phyloP scores from a whole-genome alignment of 2,113 vertebrate genomes.

The Donacobius atricapilla region DNA sequence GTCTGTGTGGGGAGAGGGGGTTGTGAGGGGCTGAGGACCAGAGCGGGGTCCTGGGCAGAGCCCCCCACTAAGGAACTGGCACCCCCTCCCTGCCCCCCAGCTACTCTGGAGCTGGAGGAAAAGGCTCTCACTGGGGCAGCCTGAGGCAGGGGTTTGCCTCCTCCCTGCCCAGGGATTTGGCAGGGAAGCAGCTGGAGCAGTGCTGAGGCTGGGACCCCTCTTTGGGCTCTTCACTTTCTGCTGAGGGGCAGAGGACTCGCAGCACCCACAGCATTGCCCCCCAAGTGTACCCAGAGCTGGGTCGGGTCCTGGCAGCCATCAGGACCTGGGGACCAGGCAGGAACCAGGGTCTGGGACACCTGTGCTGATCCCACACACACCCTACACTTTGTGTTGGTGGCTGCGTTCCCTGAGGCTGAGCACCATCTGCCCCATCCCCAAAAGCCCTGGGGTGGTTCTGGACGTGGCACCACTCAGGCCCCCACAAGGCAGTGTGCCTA shows the following conservation, averaged over 20 bases:
- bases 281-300: rapidly evolving
- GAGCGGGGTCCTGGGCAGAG: not conserved
- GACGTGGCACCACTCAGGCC: not conserved
- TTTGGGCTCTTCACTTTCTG: not conserved
- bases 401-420: not conserved
- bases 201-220: not conserved
- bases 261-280: not conserved
- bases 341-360: not conserved
- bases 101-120: not conserved
- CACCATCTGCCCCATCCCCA: not conserved
- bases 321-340: too few relatives aligned
- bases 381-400: not conserved
- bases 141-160: not conserved
- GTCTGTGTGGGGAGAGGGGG: not conserved
- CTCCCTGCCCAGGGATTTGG: not conserved
- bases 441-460: not conserved
- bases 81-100: not conserved
- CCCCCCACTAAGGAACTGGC: not conserved
- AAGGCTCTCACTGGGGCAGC: not conserved
- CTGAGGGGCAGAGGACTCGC: rapidly evolving
- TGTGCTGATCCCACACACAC: rapidly evolving
- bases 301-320: not conserved
- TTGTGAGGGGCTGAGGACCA: not conserved
- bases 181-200: not conserved
- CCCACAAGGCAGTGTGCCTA: not conserved